These are phyloP conservation scores for Pachliopta kotzebuea DNA, from an alignment of 2,888 invertebrate species.

Conservation along the genomic window DNA sequence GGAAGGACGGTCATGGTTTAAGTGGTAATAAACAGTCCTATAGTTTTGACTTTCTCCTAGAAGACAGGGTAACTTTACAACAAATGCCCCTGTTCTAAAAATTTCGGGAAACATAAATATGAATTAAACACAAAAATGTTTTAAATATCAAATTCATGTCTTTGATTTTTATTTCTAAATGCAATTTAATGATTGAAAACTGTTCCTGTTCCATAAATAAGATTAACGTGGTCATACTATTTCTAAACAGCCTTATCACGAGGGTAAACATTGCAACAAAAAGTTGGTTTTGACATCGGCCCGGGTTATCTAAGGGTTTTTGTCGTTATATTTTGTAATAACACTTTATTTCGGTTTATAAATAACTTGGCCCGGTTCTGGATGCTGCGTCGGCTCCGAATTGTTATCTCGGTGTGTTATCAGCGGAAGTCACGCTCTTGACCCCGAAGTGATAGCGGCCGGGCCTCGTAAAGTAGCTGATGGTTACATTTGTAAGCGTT, in stretches of 20 bases:
- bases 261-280: constrained; percentile 45
- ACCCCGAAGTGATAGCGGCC: constrained; percentile 61
- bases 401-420: constrained; percentile 50
- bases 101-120: too few species aligned
- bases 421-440: constrained; percentile 77
- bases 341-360: constrained; percentile 43
- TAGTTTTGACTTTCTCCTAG: too few species aligned
- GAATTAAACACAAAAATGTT: too few species aligned
- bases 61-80: too few species aligned
- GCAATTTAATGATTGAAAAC: neutral
- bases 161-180: too few species aligned
- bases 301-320: constrained; percentile 42
- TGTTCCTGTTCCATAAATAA: constrained; percentile 5
- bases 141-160: too few species aligned
- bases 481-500: constrained; percentile 33
- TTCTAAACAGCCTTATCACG: constrained; percentile 50
- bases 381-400: constrained; percentile 64
- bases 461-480: constrained; percentile 43
- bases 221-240: constrained; percentile 10
- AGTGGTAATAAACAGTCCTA: too few species aligned
- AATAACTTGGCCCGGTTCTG: constrained; percentile 48
- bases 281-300: constrained; percentile 43
- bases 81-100: too few species aligned
- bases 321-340: constrained; percentile 38
- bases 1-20: too few species aligned